Percentiles rank a stretch among this genome's conserved stretches.
These are phyloP conservation scores for Calyptommatus sinebrachiatus DNA, from an alignment of 2,113 vertebrate species.

Conservation along the genomic window DNA sequence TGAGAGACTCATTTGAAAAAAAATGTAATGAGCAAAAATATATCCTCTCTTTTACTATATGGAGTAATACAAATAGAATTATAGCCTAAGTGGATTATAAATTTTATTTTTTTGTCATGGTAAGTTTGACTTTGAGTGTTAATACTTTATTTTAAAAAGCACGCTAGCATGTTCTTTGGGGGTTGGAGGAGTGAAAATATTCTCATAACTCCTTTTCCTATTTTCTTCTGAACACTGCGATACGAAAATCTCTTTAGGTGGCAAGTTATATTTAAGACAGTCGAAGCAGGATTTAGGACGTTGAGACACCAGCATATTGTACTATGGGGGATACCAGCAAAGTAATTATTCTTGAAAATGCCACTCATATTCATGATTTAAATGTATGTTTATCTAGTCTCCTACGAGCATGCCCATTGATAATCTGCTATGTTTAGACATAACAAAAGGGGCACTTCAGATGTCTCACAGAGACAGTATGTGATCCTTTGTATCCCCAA, in stretches of 20 bases:
- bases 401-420: neutral
- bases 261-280: neutral
- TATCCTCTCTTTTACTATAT: slow-evolving; percentile 28
- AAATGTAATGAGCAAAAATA: slow-evolving; percentile 43
- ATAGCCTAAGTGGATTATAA: slow-evolving; percentile 20
- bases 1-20: slow-evolving; percentile 32
- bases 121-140: slow-evolving; percentile 1
- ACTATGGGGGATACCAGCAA: too few species aligned
- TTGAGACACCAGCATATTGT: too few species aligned
- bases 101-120: slow-evolving; percentile 25
- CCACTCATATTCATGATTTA: neutral
- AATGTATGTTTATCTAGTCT: neutral
- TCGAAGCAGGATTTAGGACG: neutral
- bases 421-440: neutral
- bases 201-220: too few species aligned
- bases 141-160: neutral
- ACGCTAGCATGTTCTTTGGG: neutral
- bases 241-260: neutral
- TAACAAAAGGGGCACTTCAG: too few species aligned
- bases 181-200: neutral
- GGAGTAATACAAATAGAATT: slow-evolving; percentile 37
- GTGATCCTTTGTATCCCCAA: too few species aligned
- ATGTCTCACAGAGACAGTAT: too few species aligned
- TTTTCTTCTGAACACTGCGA: too few species aligned
- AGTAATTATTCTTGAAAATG: neutral